Conservation (phyloP, 2,797 vertebrate species). For the Remorina albescens region DNA sequence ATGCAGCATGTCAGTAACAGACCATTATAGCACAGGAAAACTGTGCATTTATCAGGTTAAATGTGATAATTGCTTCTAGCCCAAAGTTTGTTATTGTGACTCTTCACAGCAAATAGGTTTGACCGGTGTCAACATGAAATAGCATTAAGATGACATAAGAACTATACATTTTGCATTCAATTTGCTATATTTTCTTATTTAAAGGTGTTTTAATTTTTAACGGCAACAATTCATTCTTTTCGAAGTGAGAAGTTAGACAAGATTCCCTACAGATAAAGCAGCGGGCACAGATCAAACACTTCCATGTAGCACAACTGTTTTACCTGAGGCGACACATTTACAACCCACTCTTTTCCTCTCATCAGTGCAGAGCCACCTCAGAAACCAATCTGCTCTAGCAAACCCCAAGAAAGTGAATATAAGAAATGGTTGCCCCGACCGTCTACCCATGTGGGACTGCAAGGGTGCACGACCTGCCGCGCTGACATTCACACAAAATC, state of each 20-base stretch:
- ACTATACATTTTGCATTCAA: background rate
- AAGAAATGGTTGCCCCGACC: conserved; percentile 45
- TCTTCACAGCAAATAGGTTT: too few species aligned
- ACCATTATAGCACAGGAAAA: too few species aligned
- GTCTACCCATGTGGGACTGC: conserved; percentile 36
- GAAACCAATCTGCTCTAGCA: conserved; percentile 57
- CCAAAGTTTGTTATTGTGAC: too few species aligned
- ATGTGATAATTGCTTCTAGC: too few species aligned
- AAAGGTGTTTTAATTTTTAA: background rate
- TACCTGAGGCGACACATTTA: conserved; percentile 41
- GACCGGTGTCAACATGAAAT: background rate
- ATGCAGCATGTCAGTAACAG: too few species aligned
- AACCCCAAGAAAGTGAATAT: conserved; percentile 48
- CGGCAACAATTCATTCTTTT: background rate
- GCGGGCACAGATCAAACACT: conserved; percentile 7
- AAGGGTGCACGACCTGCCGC: conserved; percentile 36
- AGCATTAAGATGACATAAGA: background rate
- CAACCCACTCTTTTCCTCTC: conserved; percentile 30
- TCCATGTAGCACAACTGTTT: conserved; percentile 26
- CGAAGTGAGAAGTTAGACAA: background rate
- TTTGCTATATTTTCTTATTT: background rate
- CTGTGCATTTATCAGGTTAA: background rate
- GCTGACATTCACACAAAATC: conserved; percentile 58
- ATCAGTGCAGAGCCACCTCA: conserved; percentile 21
- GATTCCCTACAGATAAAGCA: conserved; percentile 4